Base-by-base conservation (phyloP, 2,113 vertebrate genomes). In the Lophochroa leadbeateri region DNA sequence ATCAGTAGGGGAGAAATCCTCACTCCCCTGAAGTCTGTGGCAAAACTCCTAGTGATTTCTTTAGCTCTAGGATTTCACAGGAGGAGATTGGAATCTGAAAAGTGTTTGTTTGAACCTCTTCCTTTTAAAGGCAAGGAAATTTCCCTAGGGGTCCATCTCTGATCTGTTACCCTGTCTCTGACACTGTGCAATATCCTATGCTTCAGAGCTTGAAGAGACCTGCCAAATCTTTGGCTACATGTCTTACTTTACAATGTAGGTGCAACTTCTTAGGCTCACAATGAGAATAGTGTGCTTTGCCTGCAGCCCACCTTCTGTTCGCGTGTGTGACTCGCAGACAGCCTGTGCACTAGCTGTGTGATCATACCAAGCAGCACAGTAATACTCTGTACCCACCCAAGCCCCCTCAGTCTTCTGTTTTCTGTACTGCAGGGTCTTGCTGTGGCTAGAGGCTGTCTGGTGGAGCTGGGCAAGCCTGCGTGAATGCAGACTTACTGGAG, bases 91-190 rank as follows among this genome's bases (percentile, higher is more conserved):
- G 96, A 96, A 95, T 96, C 92, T 95, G 72, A 96, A 96, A 97
- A 96, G 93, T 96, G 96, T 97, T 96, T 94, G 95, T 94, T 96
- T 96, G 94, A 96, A 95, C 92, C 96, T 91, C 88, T 96, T 95
- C 95, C 95, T 97, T 96, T 90, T 95, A 93, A 95, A 95, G 94
- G 86, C 94, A 86, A 71, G 77, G 88, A 90, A 86, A 88, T 92
- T 95, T 96, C 90, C 96, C 92, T 92, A 72, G 95, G 92, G 96
- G 91, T 96, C 88, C 92, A 91, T 95, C 83, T 94, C 91, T 92
- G 96, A 86, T 95, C 70, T 95, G 77, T 92, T 92, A 76, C 92
- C 92, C 92, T 74, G 70, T 92, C 77, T 92, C 81, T 91, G 83
- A 94, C 80, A 49, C 94, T 82, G 70, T 84, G 88, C 88, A 89